Percentiles rank a stretch among this genome's conserved stretches.
Conservation (phyloP, 2,797 vertebrate genomes). For the Platalea minor region DNA sequence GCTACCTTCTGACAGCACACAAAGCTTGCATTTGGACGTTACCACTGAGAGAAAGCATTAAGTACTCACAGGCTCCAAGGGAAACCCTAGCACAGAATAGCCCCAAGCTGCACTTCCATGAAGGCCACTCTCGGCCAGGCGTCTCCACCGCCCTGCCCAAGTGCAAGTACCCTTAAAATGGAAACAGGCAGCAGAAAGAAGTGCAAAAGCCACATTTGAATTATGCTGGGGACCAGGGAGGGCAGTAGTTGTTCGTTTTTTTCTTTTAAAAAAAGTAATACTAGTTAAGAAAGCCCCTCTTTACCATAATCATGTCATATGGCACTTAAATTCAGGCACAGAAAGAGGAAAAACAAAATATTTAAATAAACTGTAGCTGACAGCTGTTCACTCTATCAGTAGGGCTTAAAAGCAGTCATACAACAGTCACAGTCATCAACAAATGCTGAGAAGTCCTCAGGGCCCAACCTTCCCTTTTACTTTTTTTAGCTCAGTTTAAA, state of each 20-base stretch:
- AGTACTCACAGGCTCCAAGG: neutral
- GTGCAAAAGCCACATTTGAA: neutral
- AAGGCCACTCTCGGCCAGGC: neutral
- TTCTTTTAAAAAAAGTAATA: neutral
- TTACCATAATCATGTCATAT: neutral
- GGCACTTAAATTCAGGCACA: neutral
- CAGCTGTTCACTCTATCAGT: neutral
- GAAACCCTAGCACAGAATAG: neutral
- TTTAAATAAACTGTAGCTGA: neutral
- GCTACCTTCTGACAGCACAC: neutral
- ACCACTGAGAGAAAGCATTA: neutral
- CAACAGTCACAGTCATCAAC: neutral
- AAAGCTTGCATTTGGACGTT: fast-evolving
- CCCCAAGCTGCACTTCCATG: neutral
- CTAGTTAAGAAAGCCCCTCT: neutral
- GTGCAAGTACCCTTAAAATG: neutral
- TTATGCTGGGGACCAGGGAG: neutral
- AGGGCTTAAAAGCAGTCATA: neutral
- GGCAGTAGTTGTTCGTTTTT: neutral
- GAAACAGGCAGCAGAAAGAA: neutral
- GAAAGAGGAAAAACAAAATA: neutral
- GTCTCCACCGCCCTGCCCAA: neutral
- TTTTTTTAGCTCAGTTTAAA: neutral
- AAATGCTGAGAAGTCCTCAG: neutral
- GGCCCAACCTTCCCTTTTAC: neutral